Evolutionary conservation across 2,888 invertebrate species (phyloP).

Genomic region (Chelonus formosanus): DNA sequence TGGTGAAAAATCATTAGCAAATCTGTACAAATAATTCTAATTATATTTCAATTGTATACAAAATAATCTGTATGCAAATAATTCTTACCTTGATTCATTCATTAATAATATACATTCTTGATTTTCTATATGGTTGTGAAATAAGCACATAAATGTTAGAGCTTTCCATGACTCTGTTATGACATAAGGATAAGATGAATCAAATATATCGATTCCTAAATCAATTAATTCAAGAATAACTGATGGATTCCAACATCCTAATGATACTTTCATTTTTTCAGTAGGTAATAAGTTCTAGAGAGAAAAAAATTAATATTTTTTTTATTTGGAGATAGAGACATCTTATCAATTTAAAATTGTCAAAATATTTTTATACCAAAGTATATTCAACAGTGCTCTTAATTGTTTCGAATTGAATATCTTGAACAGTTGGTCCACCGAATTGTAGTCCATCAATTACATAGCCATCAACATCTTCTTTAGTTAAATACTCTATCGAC

Average conservation of each 20-base stretch:
- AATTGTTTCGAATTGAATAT: slow-evolving; percentile 68
- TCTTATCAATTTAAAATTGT: no score
- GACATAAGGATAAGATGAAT: slow-evolving; percentile 82
- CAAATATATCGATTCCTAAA: slow-evolving; percentile 87
- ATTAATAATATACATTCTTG: slow-evolving; percentile 54
- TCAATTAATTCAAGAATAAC: slow-evolving; percentile 77
- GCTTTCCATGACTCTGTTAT: slow-evolving; percentile 77
- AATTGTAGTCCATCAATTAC: slow-evolving; percentile 84
- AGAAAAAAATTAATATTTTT: no score
- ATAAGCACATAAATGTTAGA: slow-evolving; percentile 70
- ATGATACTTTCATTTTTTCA: slow-evolving; percentile 76
- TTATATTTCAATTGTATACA: not conserved
- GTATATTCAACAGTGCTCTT: slow-evolving; percentile 72
- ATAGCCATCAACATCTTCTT: slow-evolving; percentile 74
- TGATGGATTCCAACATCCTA: slow-evolving; percentile 83
- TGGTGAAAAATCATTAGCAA: slow-evolving; percentile 80
- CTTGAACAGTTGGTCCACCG: slow-evolving; percentile 72
- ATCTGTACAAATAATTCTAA: slow-evolving; percentile 65
- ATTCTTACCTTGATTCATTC: slow-evolving; percentile 50
- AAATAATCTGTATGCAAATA: not conserved
- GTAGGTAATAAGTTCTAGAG: slow-evolving; percentile 72
- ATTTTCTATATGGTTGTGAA: slow-evolving; percentile 41
- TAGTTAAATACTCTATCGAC: slow-evolving; percentile 71
- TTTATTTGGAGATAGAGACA: no score
- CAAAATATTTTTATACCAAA: slow-evolving; percentile 61